A percentile compares a stretch with the other conserved stretches of the same genome.
These are phyloP conservation scores for Regulus satrapa DNA, from an alignment of 2,113 vertebrate genomes.

Conservation along the genomic window DNA sequence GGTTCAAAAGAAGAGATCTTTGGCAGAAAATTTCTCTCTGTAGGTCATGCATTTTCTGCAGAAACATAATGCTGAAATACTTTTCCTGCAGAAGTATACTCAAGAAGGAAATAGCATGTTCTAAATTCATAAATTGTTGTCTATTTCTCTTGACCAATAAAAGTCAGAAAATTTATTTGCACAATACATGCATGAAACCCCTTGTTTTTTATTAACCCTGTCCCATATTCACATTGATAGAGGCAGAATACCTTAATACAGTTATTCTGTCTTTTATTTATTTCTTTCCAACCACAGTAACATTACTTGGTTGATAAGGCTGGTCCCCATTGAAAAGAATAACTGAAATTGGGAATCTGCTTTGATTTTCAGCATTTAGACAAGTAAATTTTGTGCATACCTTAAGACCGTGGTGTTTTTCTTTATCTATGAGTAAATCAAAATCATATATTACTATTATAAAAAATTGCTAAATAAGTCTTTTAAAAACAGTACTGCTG, in stretches of 20 bases:
- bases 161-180: background rate
- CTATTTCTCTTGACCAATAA: background rate
- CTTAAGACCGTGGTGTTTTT: background rate
- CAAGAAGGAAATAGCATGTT: background rate
- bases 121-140: background rate
- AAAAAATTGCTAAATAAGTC: background rate
- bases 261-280: background rate
- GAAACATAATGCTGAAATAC: background rate
- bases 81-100: background rate
- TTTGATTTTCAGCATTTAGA: background rate
- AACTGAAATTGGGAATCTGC: background rate
- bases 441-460: background rate
- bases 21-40: conserved; percentile 6
- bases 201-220: background rate
- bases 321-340: background rate
- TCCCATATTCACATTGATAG: conserved; percentile 2
- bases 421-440: background rate
- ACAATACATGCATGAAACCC: background rate
- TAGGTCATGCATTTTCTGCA: background rate
- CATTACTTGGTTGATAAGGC: background rate
- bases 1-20: background rate
- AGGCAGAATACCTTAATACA: background rate
- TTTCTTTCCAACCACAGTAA: background rate
- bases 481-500: background rate
- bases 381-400: background rate